Conservation (phyloP, 2,797 vertebrate species). For the Parauchenoglanis ngamensis region DNA sequence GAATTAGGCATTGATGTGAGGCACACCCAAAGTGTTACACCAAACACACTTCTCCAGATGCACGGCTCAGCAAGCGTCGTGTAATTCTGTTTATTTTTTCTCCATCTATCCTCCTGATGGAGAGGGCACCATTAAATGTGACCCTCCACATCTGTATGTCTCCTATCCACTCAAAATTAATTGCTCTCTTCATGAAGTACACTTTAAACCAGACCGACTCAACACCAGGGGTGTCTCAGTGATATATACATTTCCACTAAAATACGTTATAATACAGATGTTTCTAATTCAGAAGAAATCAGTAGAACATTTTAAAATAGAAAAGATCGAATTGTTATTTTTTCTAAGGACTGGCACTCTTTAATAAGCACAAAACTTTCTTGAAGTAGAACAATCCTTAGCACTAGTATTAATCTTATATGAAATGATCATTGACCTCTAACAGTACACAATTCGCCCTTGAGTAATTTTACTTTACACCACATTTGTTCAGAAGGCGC, state of each 20-base stretch:
- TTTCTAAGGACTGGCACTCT: not conserved
- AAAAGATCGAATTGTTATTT: not conserved
- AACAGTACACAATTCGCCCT: not conserved
- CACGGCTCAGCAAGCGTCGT: constrained; percentile 16
- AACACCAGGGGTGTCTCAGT: constrained; percentile 5
- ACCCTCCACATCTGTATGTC: constrained; percentile 39
- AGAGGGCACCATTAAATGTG: constrained; percentile 35
- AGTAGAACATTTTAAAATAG: not conserved
- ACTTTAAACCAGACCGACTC: constrained; percentile 12
- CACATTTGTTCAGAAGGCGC: not conserved
- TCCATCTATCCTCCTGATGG: constrained; percentile 37
- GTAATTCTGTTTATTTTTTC: constrained; percentile 51
- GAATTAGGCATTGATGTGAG: constrained; percentile 19
- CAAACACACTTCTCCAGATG: constrained; percentile 17
- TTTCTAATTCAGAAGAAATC: constrained; percentile 12
- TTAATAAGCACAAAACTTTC: not conserved
- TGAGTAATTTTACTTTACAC: not conserved
- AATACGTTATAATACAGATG: constrained; percentile 20
- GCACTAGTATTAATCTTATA: not conserved
- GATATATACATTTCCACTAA: not conserved
- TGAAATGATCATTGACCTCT: not conserved
- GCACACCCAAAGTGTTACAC: constrained; percentile 19
- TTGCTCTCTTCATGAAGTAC: constrained; percentile 30
- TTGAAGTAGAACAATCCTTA: not conserved
- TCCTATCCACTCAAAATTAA: constrained; percentile 18